Percentiles rank a stretch among this genome's conserved stretches.
phyloP scores from a whole-genome alignment of 2,797 vertebrate species.

The Paedocypris micromegethes region DNA sequence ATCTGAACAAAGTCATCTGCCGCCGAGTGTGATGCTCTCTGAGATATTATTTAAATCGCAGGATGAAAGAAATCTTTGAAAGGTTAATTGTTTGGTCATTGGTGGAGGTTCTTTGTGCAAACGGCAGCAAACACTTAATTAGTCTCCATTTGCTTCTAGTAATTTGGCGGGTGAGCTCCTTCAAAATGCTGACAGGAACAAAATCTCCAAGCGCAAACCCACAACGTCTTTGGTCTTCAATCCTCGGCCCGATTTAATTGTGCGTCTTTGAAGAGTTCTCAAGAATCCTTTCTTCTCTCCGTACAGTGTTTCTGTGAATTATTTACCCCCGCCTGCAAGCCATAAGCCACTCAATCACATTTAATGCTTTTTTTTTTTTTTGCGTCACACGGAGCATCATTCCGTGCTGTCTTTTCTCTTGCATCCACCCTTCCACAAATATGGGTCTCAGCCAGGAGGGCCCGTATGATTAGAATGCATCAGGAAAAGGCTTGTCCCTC shows the following conservation, averaged over 20 bases:
- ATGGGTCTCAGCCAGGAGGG: conserved; percentile 39
- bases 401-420: neutral
- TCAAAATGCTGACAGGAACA: conserved; percentile 26
- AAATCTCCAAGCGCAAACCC: conserved; percentile 6
- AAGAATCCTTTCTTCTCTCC: neutral
- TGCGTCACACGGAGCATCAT: neutral
- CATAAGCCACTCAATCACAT: neutral
- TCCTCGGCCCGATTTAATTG: conserved; percentile 1
- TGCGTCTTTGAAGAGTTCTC: conserved; percentile 9
- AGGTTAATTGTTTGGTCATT: conserved; percentile 71
- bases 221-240: neutral
- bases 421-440: neutral
- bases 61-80: conserved; percentile 59
- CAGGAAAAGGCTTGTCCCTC: conserved; percentile 56
- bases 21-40: conserved; percentile 51
- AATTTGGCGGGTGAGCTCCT: conserved; percentile 35
- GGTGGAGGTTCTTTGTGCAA: conserved; percentile 68
- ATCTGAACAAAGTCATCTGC: conserved; percentile 56
- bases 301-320: neutral
- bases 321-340: conserved; percentile 5
- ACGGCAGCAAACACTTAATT: conserved; percentile 69
- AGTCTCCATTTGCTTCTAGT: conserved; percentile 61
- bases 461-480: conserved; percentile 54
- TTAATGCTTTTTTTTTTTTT: neutral
- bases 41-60: conserved; percentile 63